Percentiles rank a stretch among this genome's conserved stretches.
These are phyloP conservation scores for Cantharis flavilabris DNA, from an alignment of 2,888 invertebrate species.

Conservation along the genomic window DNA sequence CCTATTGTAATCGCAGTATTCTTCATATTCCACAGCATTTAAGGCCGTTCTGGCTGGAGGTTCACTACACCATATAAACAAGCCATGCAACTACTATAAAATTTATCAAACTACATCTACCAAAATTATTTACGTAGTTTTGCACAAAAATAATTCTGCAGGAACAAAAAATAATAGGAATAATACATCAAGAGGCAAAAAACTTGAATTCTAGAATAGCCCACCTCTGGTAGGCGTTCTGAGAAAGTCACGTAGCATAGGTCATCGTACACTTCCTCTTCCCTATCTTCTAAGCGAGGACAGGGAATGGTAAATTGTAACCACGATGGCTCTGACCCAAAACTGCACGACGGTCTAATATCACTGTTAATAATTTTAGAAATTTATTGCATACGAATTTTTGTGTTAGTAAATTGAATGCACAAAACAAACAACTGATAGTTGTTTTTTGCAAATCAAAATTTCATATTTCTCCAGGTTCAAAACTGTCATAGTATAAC, in stretches of 20 bases:
- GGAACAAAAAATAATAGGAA: slow-evolving; percentile 17
- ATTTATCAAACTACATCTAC: slow-evolving; percentile 34
- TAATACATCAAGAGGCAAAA: neutral
- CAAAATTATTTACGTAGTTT: slow-evolving; percentile 2
- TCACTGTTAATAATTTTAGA: slow-evolving; percentile 24
- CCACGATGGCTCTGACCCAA: slow-evolving; percentile 61
- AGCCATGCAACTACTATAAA: slow-evolving; percentile 45
- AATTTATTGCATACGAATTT: neutral
- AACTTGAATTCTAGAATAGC: slow-evolving; percentile 29
- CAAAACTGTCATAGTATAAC: neutral
- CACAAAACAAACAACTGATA: neutral
- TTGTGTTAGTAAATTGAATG: neutral
- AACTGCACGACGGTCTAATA: slow-evolving; percentile 27
- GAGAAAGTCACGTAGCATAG: slow-evolving; percentile 85
- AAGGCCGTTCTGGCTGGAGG: slow-evolving; percentile 39
- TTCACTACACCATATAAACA: slow-evolving; percentile 41
- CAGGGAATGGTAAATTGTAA: slow-evolving; percentile 68
- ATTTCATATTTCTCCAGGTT: neutral
- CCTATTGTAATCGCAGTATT: slow-evolving; percentile 59
- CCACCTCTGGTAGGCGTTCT: slow-evolving; percentile 69
- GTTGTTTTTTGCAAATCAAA: neutral
- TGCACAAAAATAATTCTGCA: slow-evolving; percentile 1
- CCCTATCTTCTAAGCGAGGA: slow-evolving; percentile 67
- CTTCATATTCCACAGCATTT: slow-evolving; percentile 60
- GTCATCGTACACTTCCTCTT: slow-evolving; percentile 87